Conservation (phyloP, 2,888 invertebrate genomes). For the Stenolophus ochropezus region DNA sequence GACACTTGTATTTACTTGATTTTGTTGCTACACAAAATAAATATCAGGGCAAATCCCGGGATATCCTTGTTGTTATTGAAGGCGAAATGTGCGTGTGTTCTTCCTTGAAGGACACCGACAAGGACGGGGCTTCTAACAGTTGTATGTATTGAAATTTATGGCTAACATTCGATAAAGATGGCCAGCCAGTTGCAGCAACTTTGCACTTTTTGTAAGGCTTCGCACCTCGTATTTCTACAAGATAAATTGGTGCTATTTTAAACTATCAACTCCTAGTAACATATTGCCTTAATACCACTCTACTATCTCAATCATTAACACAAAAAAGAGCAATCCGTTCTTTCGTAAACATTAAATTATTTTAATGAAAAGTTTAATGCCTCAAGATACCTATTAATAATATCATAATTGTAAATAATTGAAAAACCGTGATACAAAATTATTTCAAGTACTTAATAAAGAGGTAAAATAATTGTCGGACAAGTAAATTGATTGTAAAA, state of each 20-base stretch:
- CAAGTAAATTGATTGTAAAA: slow-evolving; percentile 16
- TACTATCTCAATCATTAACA: too few species aligned
- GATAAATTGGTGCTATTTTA: neutral
- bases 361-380: too few species aligned
- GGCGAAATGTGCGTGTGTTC: slow-evolving; percentile 53
- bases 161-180: slow-evolving; percentile 56
- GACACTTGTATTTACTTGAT: slow-evolving; percentile 59
- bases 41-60: slow-evolving; percentile 49
- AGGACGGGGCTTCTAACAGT: slow-evolving; percentile 44
- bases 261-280: neutral
- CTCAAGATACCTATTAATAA: too few species aligned
- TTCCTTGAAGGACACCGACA: neutral
- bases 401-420: too few species aligned
- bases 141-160: slow-evolving; percentile 59
- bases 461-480: neutral
- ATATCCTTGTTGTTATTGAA: slow-evolving; percentile 46
- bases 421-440: neutral
- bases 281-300: too few species aligned
- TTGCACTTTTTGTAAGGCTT: slow-evolving; percentile 5
- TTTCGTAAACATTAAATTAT: too few species aligned
- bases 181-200: slow-evolving; percentile 48
- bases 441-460: neutral
- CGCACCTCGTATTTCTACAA: neutral
- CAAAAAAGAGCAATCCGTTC: too few species aligned
- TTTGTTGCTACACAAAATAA: slow-evolving; percentile 55